Conservation (phyloP, 2,113 vertebrate genomes). For the Clarias gariepinus region DNA sequence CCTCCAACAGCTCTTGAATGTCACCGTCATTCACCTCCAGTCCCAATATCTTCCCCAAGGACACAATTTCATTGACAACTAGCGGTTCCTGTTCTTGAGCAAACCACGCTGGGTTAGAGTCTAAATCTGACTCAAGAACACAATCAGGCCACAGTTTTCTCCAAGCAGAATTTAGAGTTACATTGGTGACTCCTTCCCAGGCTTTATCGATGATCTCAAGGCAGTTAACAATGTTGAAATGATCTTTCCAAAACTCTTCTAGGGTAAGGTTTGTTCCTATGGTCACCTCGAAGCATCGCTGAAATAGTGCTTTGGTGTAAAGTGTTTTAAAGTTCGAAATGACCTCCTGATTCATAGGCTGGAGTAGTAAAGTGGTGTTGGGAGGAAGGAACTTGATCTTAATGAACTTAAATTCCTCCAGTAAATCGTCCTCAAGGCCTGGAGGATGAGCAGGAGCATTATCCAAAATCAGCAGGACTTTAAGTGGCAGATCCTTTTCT, state of each 20-base stretch:
- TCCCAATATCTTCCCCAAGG: not conserved
- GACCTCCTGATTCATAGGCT: not conserved
- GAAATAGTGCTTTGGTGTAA: not conserved
- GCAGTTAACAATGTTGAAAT: not conserved
- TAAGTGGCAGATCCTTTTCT: not conserved
- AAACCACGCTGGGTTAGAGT: not conserved
- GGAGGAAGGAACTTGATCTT: not conserved
- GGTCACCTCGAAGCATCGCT: not conserved
- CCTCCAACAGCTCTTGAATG: not conserved
- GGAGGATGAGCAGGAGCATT: constrained; percentile 7
- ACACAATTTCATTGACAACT: not conserved
- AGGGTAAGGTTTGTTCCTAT: not conserved
- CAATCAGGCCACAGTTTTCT: not conserved
- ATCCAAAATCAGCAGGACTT: not conserved
- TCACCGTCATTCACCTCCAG: not conserved
- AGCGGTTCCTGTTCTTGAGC: too few relatives aligned
- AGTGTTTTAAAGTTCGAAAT: not conserved
- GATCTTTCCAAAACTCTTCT: not conserved
- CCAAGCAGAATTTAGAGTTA: not conserved
- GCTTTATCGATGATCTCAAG: not conserved
- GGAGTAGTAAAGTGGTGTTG: not conserved
- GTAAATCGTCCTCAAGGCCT: not conserved
- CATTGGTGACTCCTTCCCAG: not conserved
- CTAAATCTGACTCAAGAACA: not conserved
- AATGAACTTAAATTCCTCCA: not conserved